phyloP scores from a whole-genome alignment of 30 jellyfish, hydroid and myxozoan genomes.

The Rhopilema esculentum region DNA sequence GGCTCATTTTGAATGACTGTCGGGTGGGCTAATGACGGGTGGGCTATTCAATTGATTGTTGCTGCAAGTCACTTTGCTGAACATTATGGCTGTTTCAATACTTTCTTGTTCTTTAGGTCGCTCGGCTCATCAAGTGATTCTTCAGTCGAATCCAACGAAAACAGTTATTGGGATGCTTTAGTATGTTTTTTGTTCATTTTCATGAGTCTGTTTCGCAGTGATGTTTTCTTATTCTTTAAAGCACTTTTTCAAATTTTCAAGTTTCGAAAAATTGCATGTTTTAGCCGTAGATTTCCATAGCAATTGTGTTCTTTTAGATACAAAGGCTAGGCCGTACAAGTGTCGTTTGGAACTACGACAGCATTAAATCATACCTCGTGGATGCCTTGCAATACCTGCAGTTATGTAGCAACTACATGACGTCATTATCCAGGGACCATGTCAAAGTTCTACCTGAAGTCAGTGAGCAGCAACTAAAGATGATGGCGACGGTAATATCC shows the following conservation, averaged over 20 bases:
- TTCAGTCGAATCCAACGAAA: slow-evolving; percentile 37
- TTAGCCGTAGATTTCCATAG: neutral
- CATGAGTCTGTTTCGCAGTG: neutral
- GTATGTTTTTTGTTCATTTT: slow-evolving; percentile 3
- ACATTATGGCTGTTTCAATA: neutral
- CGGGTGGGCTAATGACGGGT: too few relatives aligned
- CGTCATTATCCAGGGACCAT: slow-evolving; percentile 9
- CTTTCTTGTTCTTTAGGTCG: slow-evolving; percentile 3
- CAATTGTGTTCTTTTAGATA: slow-evolving; percentile 28
- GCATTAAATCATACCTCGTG: slow-evolving; percentile 42
- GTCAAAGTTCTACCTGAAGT: slow-evolving; percentile 3
- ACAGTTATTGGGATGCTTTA: slow-evolving; percentile 66
- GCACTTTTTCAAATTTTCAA: neutral
- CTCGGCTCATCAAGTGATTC: slow-evolving; percentile 62
- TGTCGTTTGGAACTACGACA: slow-evolving; percentile 70
- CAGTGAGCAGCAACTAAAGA: slow-evolving; percentile 1
- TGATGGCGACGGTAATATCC: slow-evolving; percentile 18
- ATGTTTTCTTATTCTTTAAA: neutral
- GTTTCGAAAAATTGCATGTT: neutral
- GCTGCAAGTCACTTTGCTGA: neutral
- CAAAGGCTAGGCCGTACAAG: slow-evolving; percentile 75
- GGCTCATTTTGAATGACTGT: too few relatives aligned
- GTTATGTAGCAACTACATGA: slow-evolving; percentile 11
- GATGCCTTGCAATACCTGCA: slow-evolving; percentile 36
- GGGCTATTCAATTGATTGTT: neutral